Base-by-base conservation (phyloP, 2,113 vertebrate genomes). In the Erythrocercus mccallii region DNA sequence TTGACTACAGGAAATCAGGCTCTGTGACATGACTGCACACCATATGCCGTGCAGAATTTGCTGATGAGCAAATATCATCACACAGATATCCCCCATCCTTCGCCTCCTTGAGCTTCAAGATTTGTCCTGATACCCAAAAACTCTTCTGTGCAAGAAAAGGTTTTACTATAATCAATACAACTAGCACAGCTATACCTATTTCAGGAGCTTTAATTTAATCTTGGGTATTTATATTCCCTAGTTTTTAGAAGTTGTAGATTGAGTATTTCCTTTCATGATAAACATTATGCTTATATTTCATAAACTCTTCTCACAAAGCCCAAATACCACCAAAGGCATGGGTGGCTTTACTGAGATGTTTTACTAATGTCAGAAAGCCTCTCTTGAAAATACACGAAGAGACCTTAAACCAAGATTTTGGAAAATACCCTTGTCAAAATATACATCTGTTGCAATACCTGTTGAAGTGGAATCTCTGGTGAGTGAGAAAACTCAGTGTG, bases 381-480 rank as follows among this genome's bases (percentile, higher is more conserved):
- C 35, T 73, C 50, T 87, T 88, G 40, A 45, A 92, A 91, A 81
- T 31, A 66, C 66, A 48, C 5, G 10, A 56, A 38, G 38, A 90
- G 13, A 69, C 7, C 31, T 74, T 51, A 42, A 68, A 85, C 48
- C 8, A 70, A 66, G 27, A 74, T 44, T 56, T 82, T 66, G 50
- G 47, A 80, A 94, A 90, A 81, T 12, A 86, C 5, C 69, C 44
- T 18, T 45, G 60, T 54, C 21, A 65, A 79, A 90, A 86, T 40
- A 72, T 4, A 50, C 28, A 61, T 56, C 65, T 76, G 25, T 42
- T 51, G 57, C 53, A 76, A 23, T 96, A 99, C 99, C 99, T 99
- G 96, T 98, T 98, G 94, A 99, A 99, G 47, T 98, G 98, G 98
- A 99, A 99, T 70, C 99, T 99, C 80, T 99, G 99, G 94, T 99